Evolutionary conservation across 2,888 invertebrate genomes (phyloP).

Genomic region (Nephrotoma appendiculata): DNA sequence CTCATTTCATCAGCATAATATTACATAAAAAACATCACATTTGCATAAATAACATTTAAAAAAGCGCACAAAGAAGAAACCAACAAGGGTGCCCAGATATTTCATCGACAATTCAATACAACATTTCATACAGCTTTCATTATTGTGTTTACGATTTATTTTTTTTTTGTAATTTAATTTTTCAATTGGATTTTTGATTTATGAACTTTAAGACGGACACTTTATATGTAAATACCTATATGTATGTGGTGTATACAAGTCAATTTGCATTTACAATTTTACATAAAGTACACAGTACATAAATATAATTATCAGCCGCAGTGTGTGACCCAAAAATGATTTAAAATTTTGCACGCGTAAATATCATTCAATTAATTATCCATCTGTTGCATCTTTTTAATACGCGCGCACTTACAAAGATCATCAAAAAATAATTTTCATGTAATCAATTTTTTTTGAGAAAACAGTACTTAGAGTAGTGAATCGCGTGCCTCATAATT

Average conservation of each 20-base stretch:
- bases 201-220: not conserved
- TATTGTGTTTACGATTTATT: not conserved
- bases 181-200: not conserved
- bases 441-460: not conserved
- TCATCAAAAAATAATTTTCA: not conserved
- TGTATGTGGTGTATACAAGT: not conserved
- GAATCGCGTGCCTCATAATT: not conserved
- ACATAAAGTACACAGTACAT: not conserved
- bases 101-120: not conserved
- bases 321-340: not conserved
- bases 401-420: not conserved
- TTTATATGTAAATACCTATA: not conserved
- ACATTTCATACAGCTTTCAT: not conserved
- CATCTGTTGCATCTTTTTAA: not conserved
- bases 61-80: not conserved
- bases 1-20: not conserved
- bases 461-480: not conserved
- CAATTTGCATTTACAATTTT: not conserved
- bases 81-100: not conserved
- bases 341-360: not conserved
- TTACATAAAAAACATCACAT: not conserved
- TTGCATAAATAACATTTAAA: not conserved
- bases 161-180: not conserved
- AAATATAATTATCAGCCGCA: not conserved
- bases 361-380: not conserved